Evolutionary conservation across 2,888 invertebrate genomes (phyloP).

Genomic region (Chalcosyrphus nemorum): DNA sequence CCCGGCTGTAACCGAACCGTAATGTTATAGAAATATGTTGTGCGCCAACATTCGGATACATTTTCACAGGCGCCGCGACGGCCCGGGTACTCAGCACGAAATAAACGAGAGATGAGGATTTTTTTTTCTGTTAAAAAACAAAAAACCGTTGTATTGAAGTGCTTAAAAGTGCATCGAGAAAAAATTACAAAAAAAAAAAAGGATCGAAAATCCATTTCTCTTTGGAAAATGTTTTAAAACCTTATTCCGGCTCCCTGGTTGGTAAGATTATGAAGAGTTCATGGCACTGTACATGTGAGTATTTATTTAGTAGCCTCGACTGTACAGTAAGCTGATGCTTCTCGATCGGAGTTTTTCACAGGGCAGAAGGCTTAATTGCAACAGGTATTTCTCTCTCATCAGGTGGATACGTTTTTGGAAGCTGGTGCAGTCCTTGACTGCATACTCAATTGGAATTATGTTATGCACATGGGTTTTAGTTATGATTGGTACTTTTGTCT

Average conservation of each 20-base stretch:
- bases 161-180: constrained; percentile 27
- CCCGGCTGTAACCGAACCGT: constrained; percentile 27
- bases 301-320: constrained; percentile 19
- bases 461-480: too few species aligned
- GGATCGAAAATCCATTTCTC: constrained; percentile 9
- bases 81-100: constrained; percentile 4
- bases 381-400: neutral
- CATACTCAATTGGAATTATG: too few species aligned
- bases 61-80: neutral
- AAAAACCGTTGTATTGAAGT: constrained; percentile 33
- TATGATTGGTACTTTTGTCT: too few species aligned
- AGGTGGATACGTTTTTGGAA: too few species aligned
- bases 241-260: neutral
- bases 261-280: neutral
- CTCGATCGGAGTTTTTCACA: neutral
- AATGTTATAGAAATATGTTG: constrained; percentile 34
- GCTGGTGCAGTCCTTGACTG: too few species aligned
- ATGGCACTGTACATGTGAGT: neutral
- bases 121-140: too few species aligned
- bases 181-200: neutral
- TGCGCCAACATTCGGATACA: constrained; percentile 19
- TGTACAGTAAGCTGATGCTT: neutral
- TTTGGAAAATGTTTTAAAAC: neutral
- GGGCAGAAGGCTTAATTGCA: neutral
- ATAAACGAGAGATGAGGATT: constrained; percentile 1